A percentile compares a stretch with the other conserved stretches of the same genome.
Conservation (phyloP, 1,140 invertebrate genomes). For the Dinothrombium tinctorium region DNA sequence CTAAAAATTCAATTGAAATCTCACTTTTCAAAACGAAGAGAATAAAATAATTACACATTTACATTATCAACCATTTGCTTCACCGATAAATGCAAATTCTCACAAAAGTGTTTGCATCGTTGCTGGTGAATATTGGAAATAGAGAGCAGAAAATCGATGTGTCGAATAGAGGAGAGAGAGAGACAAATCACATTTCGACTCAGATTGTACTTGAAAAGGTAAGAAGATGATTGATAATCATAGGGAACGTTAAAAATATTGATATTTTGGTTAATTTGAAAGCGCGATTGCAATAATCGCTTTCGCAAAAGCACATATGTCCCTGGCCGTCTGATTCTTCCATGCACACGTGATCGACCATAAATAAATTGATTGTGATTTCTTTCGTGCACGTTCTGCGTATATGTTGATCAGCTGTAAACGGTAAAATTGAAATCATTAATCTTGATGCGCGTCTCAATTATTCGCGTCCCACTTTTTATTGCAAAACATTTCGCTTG, state of each 20-base stretch:
- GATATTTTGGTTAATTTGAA: neutral
- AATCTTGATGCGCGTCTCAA: neutral
- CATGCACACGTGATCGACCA: conserved; percentile 95
- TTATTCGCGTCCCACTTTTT: neutral
- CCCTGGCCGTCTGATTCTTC: conserved; percentile 84
- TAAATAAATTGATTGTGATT: conserved; percentile 81
- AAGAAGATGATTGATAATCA: too few species aligned
- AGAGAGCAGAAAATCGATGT: too few species aligned
- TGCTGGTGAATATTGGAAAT: too few species aligned
- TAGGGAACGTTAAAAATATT: neutral
- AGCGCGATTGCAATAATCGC: conserved; percentile 61
- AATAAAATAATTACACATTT: too few species aligned
- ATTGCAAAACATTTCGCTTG: neutral
- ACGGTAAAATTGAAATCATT: neutral
- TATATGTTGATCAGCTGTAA: conserved; percentile 23
- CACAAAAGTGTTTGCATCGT: too few species aligned
- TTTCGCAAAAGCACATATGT: conserved; percentile 94
- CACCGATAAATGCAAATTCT: too few species aligned
- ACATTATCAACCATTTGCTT: too few species aligned
- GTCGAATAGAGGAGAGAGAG: too few species aligned
- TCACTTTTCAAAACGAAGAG: too few species aligned
- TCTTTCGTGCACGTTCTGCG: conserved; percentile 70
- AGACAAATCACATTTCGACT: too few species aligned
- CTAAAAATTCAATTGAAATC: too few species aligned
- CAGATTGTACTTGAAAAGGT: too few species aligned